phyloP scores from a whole-genome alignment of 1,140 invertebrate species.

The Cydia fagiglandana region DNA sequence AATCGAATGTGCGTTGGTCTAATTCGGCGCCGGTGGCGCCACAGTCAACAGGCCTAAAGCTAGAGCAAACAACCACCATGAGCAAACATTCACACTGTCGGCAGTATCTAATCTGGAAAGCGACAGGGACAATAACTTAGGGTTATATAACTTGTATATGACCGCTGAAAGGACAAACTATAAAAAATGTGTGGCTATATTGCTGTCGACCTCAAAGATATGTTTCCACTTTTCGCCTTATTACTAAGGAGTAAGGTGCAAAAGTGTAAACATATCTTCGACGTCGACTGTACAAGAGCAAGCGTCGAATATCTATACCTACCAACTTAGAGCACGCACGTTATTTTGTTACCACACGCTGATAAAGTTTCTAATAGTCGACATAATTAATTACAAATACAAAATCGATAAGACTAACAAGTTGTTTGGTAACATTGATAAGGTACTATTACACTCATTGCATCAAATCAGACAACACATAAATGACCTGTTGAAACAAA shows the following conservation, averaged over 20 bases:
- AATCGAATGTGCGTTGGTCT: conserved; percentile 35
- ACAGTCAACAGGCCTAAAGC: conserved; percentile 51
- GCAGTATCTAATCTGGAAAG: conserved; percentile 66
- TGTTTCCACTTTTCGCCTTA: no score
- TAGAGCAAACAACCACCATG: conserved; percentile 60
- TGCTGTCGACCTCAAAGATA: no score
- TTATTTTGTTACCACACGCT: neutral
- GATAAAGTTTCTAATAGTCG: neutral
- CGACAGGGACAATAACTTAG: conserved; percentile 46
- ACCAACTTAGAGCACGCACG: neutral
- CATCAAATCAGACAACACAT: neutral
- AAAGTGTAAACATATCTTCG: no score
- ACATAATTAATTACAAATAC: conserved; percentile 10
- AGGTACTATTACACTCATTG: conserved; percentile 14
- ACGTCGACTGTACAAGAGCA: no score
- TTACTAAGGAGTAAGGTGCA: no score
- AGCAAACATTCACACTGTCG: conserved; percentile 56
- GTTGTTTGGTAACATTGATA: conserved; percentile 14
- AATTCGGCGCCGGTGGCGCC: conserved; percentile 39
- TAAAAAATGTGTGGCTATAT: conserved; percentile 20
- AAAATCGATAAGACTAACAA: conserved; percentile 9
- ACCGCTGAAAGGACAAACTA: neutral
- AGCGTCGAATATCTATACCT: no score
- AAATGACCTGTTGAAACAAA: conserved; percentile 8
- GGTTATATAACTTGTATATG: conserved; percentile 34